Percentiles rank a stretch among this genome's conserved stretches.
phyloP scores from a whole-genome alignment of 1,140 invertebrate species.

The Leptoteleia sp. region DNA sequence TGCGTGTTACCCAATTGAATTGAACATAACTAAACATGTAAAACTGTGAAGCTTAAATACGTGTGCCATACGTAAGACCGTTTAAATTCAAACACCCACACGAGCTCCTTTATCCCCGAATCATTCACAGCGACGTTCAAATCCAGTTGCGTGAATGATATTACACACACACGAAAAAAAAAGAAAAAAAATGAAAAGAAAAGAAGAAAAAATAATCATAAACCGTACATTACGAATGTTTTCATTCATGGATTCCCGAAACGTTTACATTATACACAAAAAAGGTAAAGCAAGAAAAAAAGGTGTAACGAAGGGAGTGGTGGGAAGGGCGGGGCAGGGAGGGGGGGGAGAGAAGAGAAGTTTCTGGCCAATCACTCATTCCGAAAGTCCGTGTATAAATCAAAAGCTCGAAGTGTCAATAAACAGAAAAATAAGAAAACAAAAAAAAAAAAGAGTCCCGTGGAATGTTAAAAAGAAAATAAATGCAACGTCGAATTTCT shows the following conservation, averaged over 20 bases:
- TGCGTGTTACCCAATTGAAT: conserved; percentile 2
- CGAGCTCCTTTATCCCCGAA: conserved; percentile 14
- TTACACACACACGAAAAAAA: too few relatives aligned
- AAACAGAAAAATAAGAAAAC: conserved; percentile 22
- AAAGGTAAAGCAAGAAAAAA: not conserved
- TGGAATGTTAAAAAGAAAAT: conserved; percentile 55
- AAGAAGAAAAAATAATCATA: conserved; percentile 9
- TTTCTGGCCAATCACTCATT: conserved; percentile 15
- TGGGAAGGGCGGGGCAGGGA: too few relatives aligned
- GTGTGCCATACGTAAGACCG: conserved; percentile 1
- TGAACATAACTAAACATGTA: conserved; percentile 21
- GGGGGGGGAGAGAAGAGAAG: not conserved
- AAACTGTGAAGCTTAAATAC: conserved; percentile 40
- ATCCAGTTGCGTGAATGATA: conserved; percentile 21
- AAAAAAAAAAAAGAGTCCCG: conserved; percentile 2
- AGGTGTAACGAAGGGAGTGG: not conserved
- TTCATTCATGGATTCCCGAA: conserved; percentile 39
- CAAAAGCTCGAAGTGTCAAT: conserved; percentile 35
- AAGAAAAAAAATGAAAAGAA: too few relatives aligned
- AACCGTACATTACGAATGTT: conserved; percentile 29
- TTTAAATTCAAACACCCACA: conserved; percentile 31
- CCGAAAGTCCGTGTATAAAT: conserved; percentile 16
- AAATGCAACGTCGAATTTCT: conserved; percentile 53
- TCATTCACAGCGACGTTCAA: conserved; percentile 12
- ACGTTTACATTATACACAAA: conserved; percentile 1